Percentiles rank a stretch among this genome's conserved stretches.
These are phyloP conservation scores for Olivierus martensii DNA, from an alignment of 1,140 invertebrate genomes.

Conservation along the genomic window DNA sequence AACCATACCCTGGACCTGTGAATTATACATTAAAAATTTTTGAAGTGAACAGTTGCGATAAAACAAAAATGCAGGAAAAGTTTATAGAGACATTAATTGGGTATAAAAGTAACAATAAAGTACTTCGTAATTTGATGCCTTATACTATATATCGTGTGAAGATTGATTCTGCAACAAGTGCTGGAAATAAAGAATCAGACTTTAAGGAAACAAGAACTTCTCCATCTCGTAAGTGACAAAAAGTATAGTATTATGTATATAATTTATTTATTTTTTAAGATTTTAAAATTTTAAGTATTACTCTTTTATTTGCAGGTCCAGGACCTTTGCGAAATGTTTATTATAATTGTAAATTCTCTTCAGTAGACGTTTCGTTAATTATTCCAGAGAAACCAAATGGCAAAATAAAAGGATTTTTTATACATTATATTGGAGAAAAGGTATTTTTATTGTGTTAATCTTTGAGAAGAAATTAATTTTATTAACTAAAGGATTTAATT, in stretches of 20 bases:
- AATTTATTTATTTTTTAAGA: background rate
- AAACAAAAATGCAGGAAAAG: no score
- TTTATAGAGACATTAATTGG: background rate
- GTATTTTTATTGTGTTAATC: no score
- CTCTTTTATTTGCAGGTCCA: background rate
- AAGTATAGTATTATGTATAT: no score
- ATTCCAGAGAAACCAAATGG: background rate
- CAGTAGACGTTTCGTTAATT: no score
- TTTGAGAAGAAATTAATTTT: no score
- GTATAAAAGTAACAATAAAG: background rate
- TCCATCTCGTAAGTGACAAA: background rate
- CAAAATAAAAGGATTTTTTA: no score
- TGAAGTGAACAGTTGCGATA: background rate
- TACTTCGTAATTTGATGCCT: background rate
- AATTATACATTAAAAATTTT: background rate
- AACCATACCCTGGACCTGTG: background rate
- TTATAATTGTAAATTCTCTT: no score
- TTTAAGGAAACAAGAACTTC: background rate
- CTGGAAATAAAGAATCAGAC: background rate
- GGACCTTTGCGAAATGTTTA: no score
- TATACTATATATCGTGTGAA: slow-evolving; percentile 1
- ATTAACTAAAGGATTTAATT: no score
- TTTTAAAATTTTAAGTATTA: background rate
- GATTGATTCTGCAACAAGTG: background rate
- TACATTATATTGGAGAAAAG: no score